These are phyloP conservation scores for Campoplex nolae DNA, from an alignment of 2,888 invertebrate species.

Conservation along the genomic window DNA sequence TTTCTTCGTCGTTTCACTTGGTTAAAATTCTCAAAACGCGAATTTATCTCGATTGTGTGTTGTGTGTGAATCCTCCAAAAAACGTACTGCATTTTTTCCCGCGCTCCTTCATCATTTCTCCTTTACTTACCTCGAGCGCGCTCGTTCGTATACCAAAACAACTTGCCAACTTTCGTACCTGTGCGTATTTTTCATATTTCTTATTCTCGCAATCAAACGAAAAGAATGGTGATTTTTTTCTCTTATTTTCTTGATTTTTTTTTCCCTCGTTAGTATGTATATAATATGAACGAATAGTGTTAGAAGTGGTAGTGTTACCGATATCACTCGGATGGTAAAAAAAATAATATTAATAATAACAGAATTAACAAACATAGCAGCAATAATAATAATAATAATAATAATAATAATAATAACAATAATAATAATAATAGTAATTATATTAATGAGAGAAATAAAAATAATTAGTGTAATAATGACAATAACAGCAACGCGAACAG, in stretches of 20 bases:
- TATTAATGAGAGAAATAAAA: background rate
- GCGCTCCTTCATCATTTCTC: constrained; percentile 39
- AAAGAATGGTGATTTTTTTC: constrained; percentile 19
- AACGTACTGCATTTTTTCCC: constrained; percentile 32
- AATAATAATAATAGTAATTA: constrained; percentile 1
- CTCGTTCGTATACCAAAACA: constrained; percentile 56
- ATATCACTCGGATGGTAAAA: constrained; percentile 40
- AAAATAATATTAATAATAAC: background rate
- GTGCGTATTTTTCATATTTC: constrained; percentile 11
- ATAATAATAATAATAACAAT: constrained; percentile 2
- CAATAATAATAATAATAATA: background rate
- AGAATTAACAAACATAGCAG: too few relatives aligned
- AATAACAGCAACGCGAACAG: background rate
- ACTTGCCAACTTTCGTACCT: constrained; percentile 44
- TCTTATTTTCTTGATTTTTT: background rate
- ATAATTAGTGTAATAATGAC: constrained; percentile 15
- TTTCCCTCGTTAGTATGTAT: background rate
- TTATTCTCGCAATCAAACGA: constrained; percentile 37
- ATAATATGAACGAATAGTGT: constrained; percentile 23
- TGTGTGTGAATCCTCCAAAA: constrained; percentile 57
- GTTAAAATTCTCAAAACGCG: constrained; percentile 38
- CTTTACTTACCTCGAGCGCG: constrained; percentile 58
- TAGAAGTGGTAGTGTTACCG: constrained; percentile 56
- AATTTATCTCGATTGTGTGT: constrained; percentile 55
- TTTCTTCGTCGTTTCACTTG: constrained; percentile 34